Evolutionary conservation across 2,797 vertebrate genomes (phyloP), one percentile per base, ranked within the genome.

Genomic region (Masticophis lateralis): DNA sequence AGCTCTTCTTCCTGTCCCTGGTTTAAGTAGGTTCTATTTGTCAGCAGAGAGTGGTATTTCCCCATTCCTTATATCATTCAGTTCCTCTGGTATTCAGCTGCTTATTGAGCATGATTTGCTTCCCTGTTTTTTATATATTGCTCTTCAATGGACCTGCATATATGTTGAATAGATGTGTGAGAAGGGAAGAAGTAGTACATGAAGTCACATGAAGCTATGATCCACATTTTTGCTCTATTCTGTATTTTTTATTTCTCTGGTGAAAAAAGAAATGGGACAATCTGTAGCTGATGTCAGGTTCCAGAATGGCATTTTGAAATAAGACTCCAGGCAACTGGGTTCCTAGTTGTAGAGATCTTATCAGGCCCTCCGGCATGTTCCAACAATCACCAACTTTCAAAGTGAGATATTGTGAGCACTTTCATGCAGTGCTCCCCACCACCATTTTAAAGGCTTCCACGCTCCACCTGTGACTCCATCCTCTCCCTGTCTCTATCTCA

Each of bases 1-100:
- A 95, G 94, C 92, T 92, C 96, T 96, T 96, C 95, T 92, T 88
- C 83, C 93, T 95, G 92, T 96, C 91, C 86, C 89, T 86, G 88
- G 43, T 96, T 95, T 96, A 95, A 96, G 91, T 94, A 92, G 92
- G 92, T 92, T 93, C 86, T 94, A 95, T 96, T 97, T 97, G 96
- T 96, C 94, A 95, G 92, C 94, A 66, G 69, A 94, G 96, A 97
- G 94, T 60, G 87, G 87, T 92, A 96, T 97, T 97, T 96, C 93
- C 95, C 95, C 43, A 2, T 95, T 93, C 94, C 95, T 96, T 96
- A 79, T 95, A 91, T 93, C 95, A 96, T 94, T 96, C 96, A 59
- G 37, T 57, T 51, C 60, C 86, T 59, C 88, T 43, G 60, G 13
- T 91, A 93, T 86, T 59, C 86, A 97, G 95, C 95, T 95, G 86